Conservation (phyloP, 92 coral and sea anemone species). For the Pocillopora meandrina region DNA sequence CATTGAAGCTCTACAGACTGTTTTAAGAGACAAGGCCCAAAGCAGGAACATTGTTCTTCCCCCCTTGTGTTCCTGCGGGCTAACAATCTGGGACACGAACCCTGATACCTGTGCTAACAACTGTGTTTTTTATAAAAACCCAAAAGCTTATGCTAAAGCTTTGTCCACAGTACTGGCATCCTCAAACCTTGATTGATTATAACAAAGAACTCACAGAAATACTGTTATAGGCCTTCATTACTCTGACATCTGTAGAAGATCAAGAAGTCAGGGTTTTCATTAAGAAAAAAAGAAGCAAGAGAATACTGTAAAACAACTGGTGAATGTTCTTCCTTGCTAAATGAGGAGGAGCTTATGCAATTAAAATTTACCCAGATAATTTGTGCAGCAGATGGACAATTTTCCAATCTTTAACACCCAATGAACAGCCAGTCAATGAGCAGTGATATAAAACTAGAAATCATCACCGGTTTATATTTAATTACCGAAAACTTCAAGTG, state of each 20-base stretch:
- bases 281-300: too few species aligned
- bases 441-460: too few species aligned
- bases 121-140: conserved; percentile 91
- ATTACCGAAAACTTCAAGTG: too few species aligned
- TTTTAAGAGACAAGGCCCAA: conserved; percentile 76
- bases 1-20: conserved; percentile 81
- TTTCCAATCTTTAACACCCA: too few species aligned
- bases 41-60: conserved; percentile 71
- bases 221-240: neutral
- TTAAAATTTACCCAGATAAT: too few species aligned
- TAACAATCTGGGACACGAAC: conserved; percentile 89
- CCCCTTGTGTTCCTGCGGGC: conserved; percentile 91
- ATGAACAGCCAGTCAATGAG: too few species aligned
- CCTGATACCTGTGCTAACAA: conserved; percentile 99
- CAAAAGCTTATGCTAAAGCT: conserved; percentile 93
- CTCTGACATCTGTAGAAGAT: neutral
- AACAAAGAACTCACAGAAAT: neutral
- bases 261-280: neutral
- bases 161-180: conserved; percentile 85
- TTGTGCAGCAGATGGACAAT: too few species aligned
- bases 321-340: too few species aligned
- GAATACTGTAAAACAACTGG: too few species aligned
- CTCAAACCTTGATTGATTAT: conserved; percentile 24
- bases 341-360: too few species aligned
- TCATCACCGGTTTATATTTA: too few species aligned